These are phyloP conservation scores for Agriopis leucophaearia DNA, from an alignment of 2,888 invertebrate genomes.

Conservation along the genomic window DNA sequence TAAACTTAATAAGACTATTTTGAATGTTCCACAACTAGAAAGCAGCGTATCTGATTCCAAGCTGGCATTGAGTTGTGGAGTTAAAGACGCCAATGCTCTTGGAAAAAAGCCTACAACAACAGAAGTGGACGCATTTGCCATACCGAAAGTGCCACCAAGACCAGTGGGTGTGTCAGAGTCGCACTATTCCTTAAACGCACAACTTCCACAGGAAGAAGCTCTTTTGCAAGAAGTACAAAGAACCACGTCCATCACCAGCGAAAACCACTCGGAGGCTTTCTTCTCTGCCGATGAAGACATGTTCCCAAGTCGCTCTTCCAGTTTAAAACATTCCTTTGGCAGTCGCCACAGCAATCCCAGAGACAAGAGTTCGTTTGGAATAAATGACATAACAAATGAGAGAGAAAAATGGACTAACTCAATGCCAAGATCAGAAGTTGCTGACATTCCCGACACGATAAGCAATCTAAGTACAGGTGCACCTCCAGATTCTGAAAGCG, in stretches of 20 bases:
- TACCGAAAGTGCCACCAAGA: conserved; percentile 78
- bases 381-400: conserved; percentile 75
- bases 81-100: conserved; percentile 75
- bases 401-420: conserved; percentile 71
- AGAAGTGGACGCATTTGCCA: conserved; percentile 67
- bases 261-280: conserved; percentile 96
- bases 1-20: conserved; percentile 87
- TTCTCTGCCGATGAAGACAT: conserved; percentile 97
- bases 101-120: conserved; percentile 63
- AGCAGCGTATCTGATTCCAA: conserved; percentile 95
- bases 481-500: conserved; percentile 90
- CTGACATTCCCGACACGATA: conserved; percentile 74
- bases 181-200: conserved; percentile 88
- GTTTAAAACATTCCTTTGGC: conserved; percentile 88
- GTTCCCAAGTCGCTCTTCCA: conserved; percentile 89
- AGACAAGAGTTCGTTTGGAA: conserved; percentile 87
- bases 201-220: conserved; percentile 86
- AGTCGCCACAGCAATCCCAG: conserved; percentile 78
- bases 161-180: conserved; percentile 88
- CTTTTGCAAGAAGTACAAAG: conserved; percentile 90
- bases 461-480: conserved; percentile 76
- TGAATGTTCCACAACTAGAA: conserved; percentile 88
- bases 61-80: conserved; percentile 92
- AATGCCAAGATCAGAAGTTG: conserved; percentile 68
- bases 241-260: conserved; percentile 95